Evolutionary conservation across 1,140 invertebrate species (phyloP), one percentile per base, ranked within the genome.

Genomic region (Helicoverpa armigera): DNA sequence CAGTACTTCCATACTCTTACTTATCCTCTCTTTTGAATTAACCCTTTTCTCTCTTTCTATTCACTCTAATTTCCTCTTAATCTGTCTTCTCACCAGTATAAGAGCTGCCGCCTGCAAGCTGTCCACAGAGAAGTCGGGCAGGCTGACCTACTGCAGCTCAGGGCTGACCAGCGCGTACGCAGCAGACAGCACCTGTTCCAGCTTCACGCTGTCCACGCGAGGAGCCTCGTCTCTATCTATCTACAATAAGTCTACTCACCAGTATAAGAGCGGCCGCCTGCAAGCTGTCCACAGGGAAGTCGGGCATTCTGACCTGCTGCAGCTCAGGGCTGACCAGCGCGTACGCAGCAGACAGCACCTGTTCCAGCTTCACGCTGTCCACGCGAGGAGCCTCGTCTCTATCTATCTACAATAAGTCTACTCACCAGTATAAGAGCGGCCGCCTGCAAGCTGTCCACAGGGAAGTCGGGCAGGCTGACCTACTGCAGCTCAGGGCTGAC

Each of bases 201-300:
- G 80, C 90, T 96, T 96, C 0, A 91, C 93, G 1, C 83, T 61
- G 58, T 96, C 94, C 13, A 95, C 96, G n/a, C 95, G 90, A 0
- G 97, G 96, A 7, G 96, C 96, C 23, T 95, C 83, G 0, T 92
- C 89, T 83, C n/a, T n/a, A n/a, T n/a, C n/a, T n/a, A n/a, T n/a
- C n/a, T n/a, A n/a, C n/a, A n/a, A n/a, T n/a, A n/a, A 43, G 9
- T 43, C 35, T 9, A 73, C 82, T 95, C 95, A 98, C 98, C 96
- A 99, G 90, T 85, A 99, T 97, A 86, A 96, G 91, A 0, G 97
- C 97, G 23, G 96, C 96, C 7, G 95, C 90, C 0, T 94, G 88
- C 14, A 99, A 89, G 95, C 97, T 99, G 87, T 99, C 98, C 1
- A 99, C 89, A 0, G 99, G 99, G 93, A 99, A 99, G 95, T 99